A percentile compares a stretch with the other conserved stretches of the same genome.
Evolutionary conservation across 2,888 invertebrate genomes (phyloP).

Genomic region (Lycocerus yunnanus): DNA sequence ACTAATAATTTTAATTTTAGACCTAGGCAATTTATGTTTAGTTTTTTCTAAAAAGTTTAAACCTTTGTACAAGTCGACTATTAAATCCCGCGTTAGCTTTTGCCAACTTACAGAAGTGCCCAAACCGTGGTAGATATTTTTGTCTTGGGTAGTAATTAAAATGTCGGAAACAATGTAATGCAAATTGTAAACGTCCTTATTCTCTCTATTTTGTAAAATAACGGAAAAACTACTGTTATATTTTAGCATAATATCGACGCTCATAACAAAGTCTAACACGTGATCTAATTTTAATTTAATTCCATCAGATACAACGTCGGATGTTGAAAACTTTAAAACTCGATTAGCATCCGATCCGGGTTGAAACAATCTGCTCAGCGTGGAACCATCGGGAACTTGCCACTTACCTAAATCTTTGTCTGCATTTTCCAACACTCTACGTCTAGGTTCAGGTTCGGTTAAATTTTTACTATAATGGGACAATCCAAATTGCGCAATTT

Average conservation of each 20-base stretch:
- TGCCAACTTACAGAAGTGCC: constrained; percentile 73
- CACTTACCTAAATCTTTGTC: constrained; percentile 71
- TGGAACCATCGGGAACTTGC: constrained; percentile 73
- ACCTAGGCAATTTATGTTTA: constrained; percentile 71
- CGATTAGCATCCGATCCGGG: constrained; percentile 60
- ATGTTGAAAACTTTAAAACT: constrained; percentile 74
- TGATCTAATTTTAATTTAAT: constrained; percentile 71
- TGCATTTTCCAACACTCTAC: constrained; percentile 76
- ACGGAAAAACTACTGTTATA: constrained; percentile 84
- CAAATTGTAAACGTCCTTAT: constrained; percentile 76
- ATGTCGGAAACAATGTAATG: constrained; percentile 81
- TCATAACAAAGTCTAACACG: constrained; percentile 75
- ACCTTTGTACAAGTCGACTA: constrained; percentile 91
- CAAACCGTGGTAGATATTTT: constrained; percentile 87
- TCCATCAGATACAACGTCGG: constrained; percentile 70
- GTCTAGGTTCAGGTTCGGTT: constrained; percentile 80
- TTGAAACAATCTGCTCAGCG: constrained; percentile 67
- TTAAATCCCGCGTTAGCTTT: constrained; percentile 82
- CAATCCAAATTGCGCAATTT: constrained; percentile 97
- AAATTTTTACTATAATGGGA: constrained; percentile 97
- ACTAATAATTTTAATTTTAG: constrained; percentile 71
- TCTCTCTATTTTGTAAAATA: constrained; percentile 77
- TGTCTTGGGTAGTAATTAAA: constrained; percentile 72
- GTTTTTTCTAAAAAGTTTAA: constrained; percentile 69
- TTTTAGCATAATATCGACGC: constrained; percentile 71